phyloP scores from a whole-genome alignment of 2,113 vertebrate genomes.

The Alectura lathami region DNA sequence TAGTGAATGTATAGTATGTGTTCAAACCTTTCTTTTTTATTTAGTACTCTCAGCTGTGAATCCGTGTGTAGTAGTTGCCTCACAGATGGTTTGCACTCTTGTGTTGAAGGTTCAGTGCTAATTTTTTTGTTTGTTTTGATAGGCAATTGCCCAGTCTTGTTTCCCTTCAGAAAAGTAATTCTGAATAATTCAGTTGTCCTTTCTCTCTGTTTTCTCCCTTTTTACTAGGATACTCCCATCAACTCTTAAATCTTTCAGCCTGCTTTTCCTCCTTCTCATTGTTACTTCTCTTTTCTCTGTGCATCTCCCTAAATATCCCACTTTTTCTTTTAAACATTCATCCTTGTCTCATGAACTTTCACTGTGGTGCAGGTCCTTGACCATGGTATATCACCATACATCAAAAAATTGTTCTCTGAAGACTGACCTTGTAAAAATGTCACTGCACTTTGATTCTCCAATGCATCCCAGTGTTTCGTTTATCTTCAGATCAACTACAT shows the following conservation, averaged over 20 bases:
- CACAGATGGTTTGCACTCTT: neutral
- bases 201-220: neutral
- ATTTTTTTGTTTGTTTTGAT: neutral
- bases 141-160: neutral
- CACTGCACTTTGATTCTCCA: neutral
- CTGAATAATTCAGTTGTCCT: neutral
- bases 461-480: accelerated
- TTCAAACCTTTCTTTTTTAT: neutral
- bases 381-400: neutral
- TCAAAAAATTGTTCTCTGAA: neutral
- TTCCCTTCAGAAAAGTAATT: neutral
- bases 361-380: neutral
- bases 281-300: neutral
- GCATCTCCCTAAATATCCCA: neutral
- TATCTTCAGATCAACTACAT: neutral
- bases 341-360: neutral
- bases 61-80: neutral
- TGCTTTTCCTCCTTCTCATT: neutral
- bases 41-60: neutral
- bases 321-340: neutral
- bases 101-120: neutral
- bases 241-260: neutral
- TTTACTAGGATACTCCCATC: neutral
- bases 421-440: neutral
- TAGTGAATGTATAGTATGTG: neutral